Evolutionary conservation across 2,888 invertebrate species (phyloP), one percentile per base, ranked within the genome.

Genomic region (Oxystoma pomonae): DNA sequence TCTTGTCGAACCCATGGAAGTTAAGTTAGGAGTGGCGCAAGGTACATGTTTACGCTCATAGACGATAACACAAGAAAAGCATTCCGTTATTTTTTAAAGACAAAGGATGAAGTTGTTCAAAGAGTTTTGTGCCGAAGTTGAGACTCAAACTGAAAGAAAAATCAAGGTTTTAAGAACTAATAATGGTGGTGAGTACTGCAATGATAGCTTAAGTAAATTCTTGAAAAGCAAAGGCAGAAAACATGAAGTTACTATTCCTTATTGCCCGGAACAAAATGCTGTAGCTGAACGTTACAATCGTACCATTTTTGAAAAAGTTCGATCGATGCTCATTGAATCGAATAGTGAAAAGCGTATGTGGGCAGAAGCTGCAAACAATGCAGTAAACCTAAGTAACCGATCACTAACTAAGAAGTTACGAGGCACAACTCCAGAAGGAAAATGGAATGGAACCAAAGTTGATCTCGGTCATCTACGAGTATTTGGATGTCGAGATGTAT

Each of bases 21-120:
- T 64, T 1, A 22, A 59, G 57, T 67, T 65, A 60, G 58, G 58
- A 22, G 67, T 52, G 65, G 64, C 16, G 51, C 53, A 16, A 59
- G 57, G 52, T 64, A 55, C 21, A 55, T 66, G 1, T 56, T 69
- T 18, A 61, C 64, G 0, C 21, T 67, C 0, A 67, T 66, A 22
- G 67, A 69, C 60, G 67, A 69, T 35, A 22, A 60, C 17, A 59
- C 59, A 2, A 63, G 64, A 55, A 65, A 65, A 50, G 58, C 59
- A 1, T 68, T 63, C 52, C 2, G 57, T 63, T 69, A 66, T 61
- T 67, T 65, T 58, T 53, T 67, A 16, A 61, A 65, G 19, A n/a
- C 59, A 0, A 69, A 64, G 50, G 55, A 61, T 61, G 65, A 67
- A 56, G 67, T 62, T 55, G 16, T 64, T 63, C 52, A 51, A 62